Base-by-base conservation (phyloP, 2,113 vertebrate genomes). In the Paratilapia polleni region DNA sequence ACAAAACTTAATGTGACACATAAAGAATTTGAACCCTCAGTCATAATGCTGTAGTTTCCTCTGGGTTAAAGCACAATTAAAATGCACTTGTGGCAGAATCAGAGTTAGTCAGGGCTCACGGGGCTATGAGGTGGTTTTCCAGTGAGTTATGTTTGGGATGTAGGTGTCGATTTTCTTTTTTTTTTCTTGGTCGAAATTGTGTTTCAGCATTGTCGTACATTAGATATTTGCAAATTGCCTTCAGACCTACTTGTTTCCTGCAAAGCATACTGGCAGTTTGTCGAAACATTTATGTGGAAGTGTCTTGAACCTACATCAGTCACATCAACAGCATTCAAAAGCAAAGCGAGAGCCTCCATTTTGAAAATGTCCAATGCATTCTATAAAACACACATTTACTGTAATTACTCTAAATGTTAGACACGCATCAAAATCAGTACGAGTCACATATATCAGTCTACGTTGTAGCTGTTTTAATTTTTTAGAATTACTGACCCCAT, bases 401-500 rank as follows among this genome's bases (percentile, higher is more conserved):
- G 2, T 28, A 70, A 20, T 31, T 19, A 68, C 41, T 12, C 3
- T 14, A 31, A 14, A 43, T 13, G 19, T 66, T 20, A 22, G 2
- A 47, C 5, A 28, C 0, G 3, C 49, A 84, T 6, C 2, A 47
- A 61, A 38, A 6, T 63, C 4, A 34, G 36, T 8, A 12, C 43
- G 26, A 10, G 11, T 38, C 24, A 73, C 26, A 73, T 20, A 63
- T 9, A 20, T 24, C 2, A 17, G 15, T 22, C 4, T 34, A 20
- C 2, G 43, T 15, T 62, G 70, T 7, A 49, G n/a, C 1, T 34
- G 24, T 86, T 56, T 24, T 6, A 36, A 31, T 22, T 17, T 34
- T 26, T 74, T 8, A 74, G 13, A 17, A 20, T 52, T 81, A 92
- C 92, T 91, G 75, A 93, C 91, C 88, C 62, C 77, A 28, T 84